Conservation (phyloP, 2,888 invertebrate genomes). For the Melanchra persicariae region DNA sequence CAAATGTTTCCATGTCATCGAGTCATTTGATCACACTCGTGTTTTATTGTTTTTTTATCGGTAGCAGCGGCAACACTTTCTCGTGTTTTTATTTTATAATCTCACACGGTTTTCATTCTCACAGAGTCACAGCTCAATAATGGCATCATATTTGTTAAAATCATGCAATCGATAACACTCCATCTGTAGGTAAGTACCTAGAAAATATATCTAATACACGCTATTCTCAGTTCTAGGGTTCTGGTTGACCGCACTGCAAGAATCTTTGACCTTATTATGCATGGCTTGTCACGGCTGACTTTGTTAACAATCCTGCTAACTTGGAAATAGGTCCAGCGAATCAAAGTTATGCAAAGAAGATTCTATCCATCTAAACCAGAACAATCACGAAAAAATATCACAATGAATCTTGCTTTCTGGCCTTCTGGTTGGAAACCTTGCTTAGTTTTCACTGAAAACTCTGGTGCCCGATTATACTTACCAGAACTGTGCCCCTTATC, state of each 20-base stretch:
- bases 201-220: neutral
- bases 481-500: too few species aligned
- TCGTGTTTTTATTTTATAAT: constrained; percentile 36
- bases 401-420: too few species aligned
- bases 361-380: too few species aligned
- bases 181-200: constrained; percentile 3
- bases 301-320: constrained; percentile 28
- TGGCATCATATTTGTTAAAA: constrained; percentile 35
- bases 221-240: constrained; percentile 41
- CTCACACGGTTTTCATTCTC: constrained; percentile 44
- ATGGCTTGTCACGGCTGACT: constrained; percentile 38
- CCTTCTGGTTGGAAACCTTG: too few species aligned
- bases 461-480: too few species aligned
- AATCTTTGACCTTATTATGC: constrained; percentile 46
- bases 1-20: constrained; percentile 54
- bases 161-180: constrained; percentile 43
- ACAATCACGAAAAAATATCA: too few species aligned
- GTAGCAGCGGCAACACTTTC: constrained; percentile 41
- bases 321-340: constrained; percentile 17
- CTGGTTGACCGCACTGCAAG: constrained; percentile 35
- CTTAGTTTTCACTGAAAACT: too few species aligned
- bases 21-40: constrained; percentile 35
- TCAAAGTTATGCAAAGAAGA: neutral
- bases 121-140: constrained; percentile 51
- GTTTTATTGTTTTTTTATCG: constrained; percentile 30